Percentiles rank a stretch among this genome's conserved stretches.
These are phyloP conservation scores for Casuarius casuarius DNA, from an alignment of 2,113 vertebrate genomes.

Conservation along the genomic window DNA sequence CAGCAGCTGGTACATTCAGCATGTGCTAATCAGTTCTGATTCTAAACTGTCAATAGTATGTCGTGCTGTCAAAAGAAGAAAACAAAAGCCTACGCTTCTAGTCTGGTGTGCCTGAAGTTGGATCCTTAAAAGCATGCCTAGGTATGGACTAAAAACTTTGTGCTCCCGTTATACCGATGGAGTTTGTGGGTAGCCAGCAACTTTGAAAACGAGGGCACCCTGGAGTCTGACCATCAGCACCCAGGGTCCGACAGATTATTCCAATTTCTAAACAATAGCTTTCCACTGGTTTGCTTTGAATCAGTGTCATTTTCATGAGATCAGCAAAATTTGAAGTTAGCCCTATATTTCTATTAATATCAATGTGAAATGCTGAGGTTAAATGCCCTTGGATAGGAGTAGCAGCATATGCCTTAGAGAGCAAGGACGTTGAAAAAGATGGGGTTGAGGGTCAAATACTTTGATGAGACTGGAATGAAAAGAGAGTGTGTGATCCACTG, in stretches of 20 bases:
- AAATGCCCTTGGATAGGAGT: not conserved
- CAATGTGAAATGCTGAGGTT: not conserved
- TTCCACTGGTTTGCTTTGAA: not conserved
- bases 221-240: not conserved
- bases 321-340: not conserved
- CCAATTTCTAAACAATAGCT: not conserved
- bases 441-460: not conserved
- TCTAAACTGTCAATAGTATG: accelerated
- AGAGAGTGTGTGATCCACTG: not conserved
- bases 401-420: not conserved
- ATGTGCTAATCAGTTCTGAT: not conserved
- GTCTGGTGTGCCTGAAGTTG: not conserved
- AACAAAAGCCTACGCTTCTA: not conserved
- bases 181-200: not conserved
- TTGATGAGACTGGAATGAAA: not conserved
- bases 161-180: not conserved
- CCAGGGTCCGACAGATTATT: not conserved
- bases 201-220: not conserved
- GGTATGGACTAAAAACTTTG: not conserved
- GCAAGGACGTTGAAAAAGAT: not conserved
- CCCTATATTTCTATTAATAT: not conserved
- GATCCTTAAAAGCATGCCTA: not conserved
- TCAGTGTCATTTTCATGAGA: not conserved
- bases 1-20: not conserved
- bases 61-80: not conserved